phyloP scores from a whole-genome alignment of 2,797 vertebrate genomes.

The Poeciliopsis turneri region DNA sequence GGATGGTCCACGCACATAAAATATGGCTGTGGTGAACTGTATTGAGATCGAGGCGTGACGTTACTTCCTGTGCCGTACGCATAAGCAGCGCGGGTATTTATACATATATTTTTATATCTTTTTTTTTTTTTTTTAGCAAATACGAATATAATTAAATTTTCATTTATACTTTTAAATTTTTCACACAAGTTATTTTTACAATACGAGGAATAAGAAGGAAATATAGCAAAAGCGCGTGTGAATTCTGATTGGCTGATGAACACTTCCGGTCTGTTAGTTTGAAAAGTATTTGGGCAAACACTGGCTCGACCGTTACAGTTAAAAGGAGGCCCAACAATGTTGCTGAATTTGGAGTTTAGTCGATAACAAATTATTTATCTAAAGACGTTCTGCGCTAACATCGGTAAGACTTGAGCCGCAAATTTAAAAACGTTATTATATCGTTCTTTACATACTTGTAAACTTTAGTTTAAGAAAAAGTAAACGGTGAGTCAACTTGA shows the following conservation, averaged over 20 bases:
- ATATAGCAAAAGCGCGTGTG: constrained; percentile 20
- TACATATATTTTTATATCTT: neutral
- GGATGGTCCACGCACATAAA: neutral
- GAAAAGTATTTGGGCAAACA: constrained; percentile 57
- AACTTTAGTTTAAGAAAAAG: neutral
- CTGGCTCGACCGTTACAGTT: constrained; percentile 40
- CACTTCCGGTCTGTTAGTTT: constrained; percentile 64
- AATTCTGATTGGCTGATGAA: constrained; percentile 59
- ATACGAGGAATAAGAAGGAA: neutral
- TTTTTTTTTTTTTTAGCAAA: neutral
- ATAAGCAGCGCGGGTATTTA: constrained; percentile 9
- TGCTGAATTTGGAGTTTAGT: neutral
- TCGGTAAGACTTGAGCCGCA: constrained; percentile 29
- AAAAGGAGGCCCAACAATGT: constrained; percentile 26
- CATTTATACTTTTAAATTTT: no score
- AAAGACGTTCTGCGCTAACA: neutral
- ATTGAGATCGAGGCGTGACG: constrained; percentile 36
- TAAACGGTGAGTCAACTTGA: neutral
- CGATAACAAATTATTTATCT: neutral
- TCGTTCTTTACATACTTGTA: neutral
- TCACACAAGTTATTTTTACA: rapidly evolving
- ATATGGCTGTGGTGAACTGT: rapidly evolving
- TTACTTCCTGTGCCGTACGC: constrained; percentile 36
- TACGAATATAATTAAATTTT: neutral
- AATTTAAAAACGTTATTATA: rapidly evolving